Percentiles rank a stretch among this genome's conserved stretches.
Evolutionary conservation across 2,113 vertebrate genomes (phyloP).

Genomic region (Marcusenius ussheri): DNA sequence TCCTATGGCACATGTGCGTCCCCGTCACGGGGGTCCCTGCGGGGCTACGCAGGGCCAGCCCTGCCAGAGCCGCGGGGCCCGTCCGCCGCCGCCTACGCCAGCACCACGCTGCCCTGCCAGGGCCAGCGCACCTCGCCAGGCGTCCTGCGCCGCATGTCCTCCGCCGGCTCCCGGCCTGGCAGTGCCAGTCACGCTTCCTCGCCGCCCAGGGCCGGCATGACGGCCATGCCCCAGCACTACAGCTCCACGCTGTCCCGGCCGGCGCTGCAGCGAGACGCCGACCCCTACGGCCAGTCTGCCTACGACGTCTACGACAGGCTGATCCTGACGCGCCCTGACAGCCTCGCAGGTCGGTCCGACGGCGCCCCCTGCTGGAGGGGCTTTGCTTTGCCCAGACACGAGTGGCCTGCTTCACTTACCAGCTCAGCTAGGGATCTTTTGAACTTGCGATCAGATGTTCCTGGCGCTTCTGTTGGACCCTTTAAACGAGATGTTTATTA

Average conservation of each 20-base stretch:
- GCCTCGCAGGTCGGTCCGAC: conserved; percentile 77
- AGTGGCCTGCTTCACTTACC: background rate
- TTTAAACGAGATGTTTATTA: background rate
- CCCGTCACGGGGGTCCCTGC: conserved; percentile 78
- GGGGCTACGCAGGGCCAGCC: conserved; percentile 73
- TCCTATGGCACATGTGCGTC: conserved; percentile 77
- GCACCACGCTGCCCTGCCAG: background rate
- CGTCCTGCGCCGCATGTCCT: conserved; percentile 69
- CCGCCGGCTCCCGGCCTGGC: conserved; percentile 58
- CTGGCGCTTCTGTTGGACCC: background rate
- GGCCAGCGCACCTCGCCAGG: conserved; percentile 69
- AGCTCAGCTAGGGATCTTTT: background rate
- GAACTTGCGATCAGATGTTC: background rate
- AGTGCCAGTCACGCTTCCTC: conserved; percentile 61
- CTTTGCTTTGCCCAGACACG: background rate
- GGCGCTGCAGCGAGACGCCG: conserved; percentile 60
- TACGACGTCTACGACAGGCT: conserved; percentile 91
- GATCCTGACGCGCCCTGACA: conserved; percentile 86
- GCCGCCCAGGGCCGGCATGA: conserved; percentile 78
- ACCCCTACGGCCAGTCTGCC: conserved; percentile 72
- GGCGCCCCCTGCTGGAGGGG: conserved; percentile 6
- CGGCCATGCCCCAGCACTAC: conserved; percentile 85
- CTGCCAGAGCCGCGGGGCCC: conserved; percentile 63
- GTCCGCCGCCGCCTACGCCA: background rate
- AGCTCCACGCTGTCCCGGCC: conserved; percentile 73